Base-by-base conservation (phyloP, 1,140 invertebrate genomes). In the Prorops nasuta region DNA sequence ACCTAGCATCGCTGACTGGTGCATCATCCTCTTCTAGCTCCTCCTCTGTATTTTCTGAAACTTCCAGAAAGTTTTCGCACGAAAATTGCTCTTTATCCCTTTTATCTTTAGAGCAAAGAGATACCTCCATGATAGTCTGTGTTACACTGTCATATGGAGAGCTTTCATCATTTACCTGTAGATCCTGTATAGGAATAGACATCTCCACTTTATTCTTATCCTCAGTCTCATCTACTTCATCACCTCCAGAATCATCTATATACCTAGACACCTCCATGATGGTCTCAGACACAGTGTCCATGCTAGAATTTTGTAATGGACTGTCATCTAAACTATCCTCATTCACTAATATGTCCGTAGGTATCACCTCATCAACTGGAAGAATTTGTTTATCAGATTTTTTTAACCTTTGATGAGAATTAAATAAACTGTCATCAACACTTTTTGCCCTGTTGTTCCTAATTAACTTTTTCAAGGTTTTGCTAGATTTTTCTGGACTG, bases 241-340 rank as follows among this genome's bases (percentile, higher is more conserved):
- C 50, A 0, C 14, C 19, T n/a, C 32, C 37, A 3, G 43, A 43
- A 28, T 66, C 58, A 18, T 58, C 63, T 0, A 54, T 40, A 47
- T 52, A 68, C 41, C 60, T 71, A 2, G 72, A 74, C 12, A 76
- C 69, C 32, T 74, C 72, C 69, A 74, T 72, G 57, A 73, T 72
- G 21, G 69, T 74, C 43, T 75, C 69, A 4, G 64, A 63, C 8
- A 72, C 66, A 1, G 72, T 69, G 47, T 73, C 71, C 12, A 61
- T 63, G n/a, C 58, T 7, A 3, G 44, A 16, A 43, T 40, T 56
- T 3, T 36, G 18, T 3, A 28, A 4, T 10, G 24, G 19, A 9
- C 45, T 3, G 16, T 56, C 42, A n/a, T 18, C 45, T 19, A 44
- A 38, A 10, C 10, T 28, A 28, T 28, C 24, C 4, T 10, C 10